Base-by-base conservation (phyloP, 2,113 vertebrate species). In the Chauna torquata region DNA sequence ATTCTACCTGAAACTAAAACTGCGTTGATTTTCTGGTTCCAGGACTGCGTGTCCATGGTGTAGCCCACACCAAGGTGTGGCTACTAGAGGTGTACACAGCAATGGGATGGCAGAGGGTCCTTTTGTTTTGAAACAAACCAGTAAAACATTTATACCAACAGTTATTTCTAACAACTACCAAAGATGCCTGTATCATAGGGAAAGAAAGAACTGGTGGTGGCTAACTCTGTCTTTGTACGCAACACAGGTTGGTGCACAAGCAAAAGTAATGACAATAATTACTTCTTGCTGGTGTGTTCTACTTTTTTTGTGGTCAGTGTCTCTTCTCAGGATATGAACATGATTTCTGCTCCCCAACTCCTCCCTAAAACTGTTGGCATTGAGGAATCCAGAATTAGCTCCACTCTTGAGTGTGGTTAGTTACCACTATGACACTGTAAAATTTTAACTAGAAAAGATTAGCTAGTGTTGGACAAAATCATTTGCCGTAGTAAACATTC, bases 161-260 rank as follows among this genome's bases (percentile, higher is more conserved):
- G 42, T 91, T 91, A 45, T 75, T 85, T 3, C 82, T 92, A 83
- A 57, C 74, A 82, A 68, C 86, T 88, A 52, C 88, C 91, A 83
- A 81, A 97, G 91, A 91, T 86, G 64, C 82, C 88, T 82, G 90
- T 94, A 74, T 87, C 75, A 13, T 82, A 95, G 86, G 93, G 71
- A 66, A 61, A 75, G 83, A 86, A 61, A 47, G 49, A 88, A 38
- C 83, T 90, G 85, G 79, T 90, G 79, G 71, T 92, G 88, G 55
- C 89, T 72, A 55, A 83, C 22, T 17, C 23, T 90, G 72, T 62
- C 32, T 3, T 87, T 92, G 64, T 87, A 64, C 62, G 84, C 92
- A 65, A 61, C 85, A 54, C 92, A 96, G 94, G 90, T 96, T 93
- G 90, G 95, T 96, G 90, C 74, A 40, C 78, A 72, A 94, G 97